Conservation (phyloP, 2,113 vertebrate species). For the Anguilla rostrata region DNA sequence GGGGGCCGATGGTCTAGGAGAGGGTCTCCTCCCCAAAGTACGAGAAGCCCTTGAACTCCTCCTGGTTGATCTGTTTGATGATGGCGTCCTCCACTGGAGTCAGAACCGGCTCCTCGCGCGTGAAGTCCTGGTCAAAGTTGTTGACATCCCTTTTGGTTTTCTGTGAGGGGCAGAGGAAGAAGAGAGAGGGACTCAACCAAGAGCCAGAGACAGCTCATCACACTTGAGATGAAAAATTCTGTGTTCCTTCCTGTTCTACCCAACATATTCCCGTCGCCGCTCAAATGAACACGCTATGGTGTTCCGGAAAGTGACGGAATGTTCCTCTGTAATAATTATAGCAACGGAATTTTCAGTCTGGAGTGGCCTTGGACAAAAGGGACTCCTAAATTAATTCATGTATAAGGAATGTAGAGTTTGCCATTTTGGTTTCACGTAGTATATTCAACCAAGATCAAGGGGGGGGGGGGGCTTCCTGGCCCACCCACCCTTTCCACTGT, state of each 20-base stretch:
- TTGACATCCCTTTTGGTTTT: slow-evolving; percentile 99
- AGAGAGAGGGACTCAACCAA: background rate
- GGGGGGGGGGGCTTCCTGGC: background rate
- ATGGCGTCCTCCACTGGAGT: slow-evolving; percentile 89
- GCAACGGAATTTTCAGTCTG: background rate
- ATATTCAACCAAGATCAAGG: background rate
- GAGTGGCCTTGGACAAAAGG: background rate
- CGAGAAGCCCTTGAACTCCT: slow-evolving; percentile 98
- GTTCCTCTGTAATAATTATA: background rate
- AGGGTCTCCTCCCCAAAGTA: slow-evolving; percentile 88
- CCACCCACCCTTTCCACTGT: background rate
- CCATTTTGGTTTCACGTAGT: background rate
- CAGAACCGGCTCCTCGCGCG: slow-evolving; percentile 91
- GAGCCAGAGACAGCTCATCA: background rate
- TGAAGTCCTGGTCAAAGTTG: slow-evolving; percentile 99
- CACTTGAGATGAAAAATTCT: background rate
- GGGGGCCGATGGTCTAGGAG: slow-evolving; percentile 58
- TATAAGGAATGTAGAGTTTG: background rate
- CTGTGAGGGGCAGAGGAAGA: slow-evolving; percentile 58
- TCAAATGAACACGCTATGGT: background rate
- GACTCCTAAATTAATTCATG: too few relatives aligned
- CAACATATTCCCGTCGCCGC: background rate
- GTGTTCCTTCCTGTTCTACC: background rate
- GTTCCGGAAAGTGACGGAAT: background rate
- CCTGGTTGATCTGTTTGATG: slow-evolving; percentile 98